These are phyloP conservation scores for zebrafish (Danio rerio) DNA, from an alignment of 2,113 vertebrate species.

Conservation along the genomic window GRCz12tu NC_133193.1:4955501-4956000, in stretches of 20 bases:
- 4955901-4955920: neutral
- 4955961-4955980: too few species aligned
- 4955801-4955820: neutral
- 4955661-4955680: constrained; percentile 29
- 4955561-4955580: neutral
- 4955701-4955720: constrained; percentile 44
- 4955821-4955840: neutral
- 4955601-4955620: constrained; percentile 52
- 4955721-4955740: constrained; percentile 50
- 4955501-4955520: too few species aligned
- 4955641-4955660: constrained; percentile 19
- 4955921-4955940: neutral
- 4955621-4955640: constrained; percentile 52
- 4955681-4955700: constrained; percentile 39
- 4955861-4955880: neutral
- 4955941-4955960: too few species aligned
- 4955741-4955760: constrained; percentile 43
- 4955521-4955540: too few species aligned
- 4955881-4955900: neutral
- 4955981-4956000: too few species aligned
- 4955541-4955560: too few species aligned
- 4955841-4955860: neutral
- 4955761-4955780: neutral
- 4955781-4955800: constrained; percentile 14
- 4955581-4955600: constrained; percentile 14